A percentile compares a stretch with the other conserved stretches of the same genome.
Evolutionary conservation across 2,888 invertebrate species (phyloP).

Genomic region (Drosophila prolongata): DNA sequence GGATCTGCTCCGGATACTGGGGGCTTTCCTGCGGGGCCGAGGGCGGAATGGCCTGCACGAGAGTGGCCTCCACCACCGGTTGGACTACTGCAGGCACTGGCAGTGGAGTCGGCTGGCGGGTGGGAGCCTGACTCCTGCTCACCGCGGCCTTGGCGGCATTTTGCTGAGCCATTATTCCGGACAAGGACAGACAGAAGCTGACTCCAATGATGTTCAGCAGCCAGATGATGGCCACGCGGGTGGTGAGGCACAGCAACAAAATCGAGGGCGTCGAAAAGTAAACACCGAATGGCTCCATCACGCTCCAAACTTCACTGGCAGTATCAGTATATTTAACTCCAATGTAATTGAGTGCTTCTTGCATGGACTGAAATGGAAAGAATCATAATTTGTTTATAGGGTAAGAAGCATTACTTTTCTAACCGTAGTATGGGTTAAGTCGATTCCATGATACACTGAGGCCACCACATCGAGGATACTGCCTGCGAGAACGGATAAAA

Average conservation of each 20-base stretch:
- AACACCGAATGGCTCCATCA: slow-evolving; percentile 66
- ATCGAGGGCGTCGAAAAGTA: slow-evolving; percentile 83
- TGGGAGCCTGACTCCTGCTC: slow-evolving; percentile 22
- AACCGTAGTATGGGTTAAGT: slow-evolving; percentile 83
- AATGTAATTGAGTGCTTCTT: slow-evolving; percentile 49
- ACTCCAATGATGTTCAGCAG: slow-evolving; percentile 85
- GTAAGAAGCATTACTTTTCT: neutral
- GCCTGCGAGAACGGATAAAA: slow-evolving; percentile 80
- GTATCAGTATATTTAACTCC: slow-evolving; percentile 36
- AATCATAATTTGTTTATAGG: neutral
- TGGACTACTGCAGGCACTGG: slow-evolving; percentile 8
- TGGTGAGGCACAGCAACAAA: slow-evolving; percentile 85
- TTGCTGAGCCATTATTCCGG: slow-evolving; percentile 67
- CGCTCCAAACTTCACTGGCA: neutral
- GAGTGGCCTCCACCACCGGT: slow-evolving; percentile 14
- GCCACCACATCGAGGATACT: slow-evolving; percentile 84
- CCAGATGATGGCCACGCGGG: slow-evolving; percentile 85
- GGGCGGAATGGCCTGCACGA: slow-evolving; percentile 17
- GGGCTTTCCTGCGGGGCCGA: slow-evolving; percentile 34
- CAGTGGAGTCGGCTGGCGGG: slow-evolving; percentile 39
- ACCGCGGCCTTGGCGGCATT: slow-evolving; percentile 22
- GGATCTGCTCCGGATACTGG: slow-evolving; percentile 58
- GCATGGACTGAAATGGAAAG: slow-evolving; percentile 29
- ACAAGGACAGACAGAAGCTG: slow-evolving; percentile 79
- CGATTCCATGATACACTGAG: slow-evolving; percentile 83